Evolutionary conservation across 2,888 invertebrate species (phyloP).

Genomic region (Mimas tiliae): DNA sequence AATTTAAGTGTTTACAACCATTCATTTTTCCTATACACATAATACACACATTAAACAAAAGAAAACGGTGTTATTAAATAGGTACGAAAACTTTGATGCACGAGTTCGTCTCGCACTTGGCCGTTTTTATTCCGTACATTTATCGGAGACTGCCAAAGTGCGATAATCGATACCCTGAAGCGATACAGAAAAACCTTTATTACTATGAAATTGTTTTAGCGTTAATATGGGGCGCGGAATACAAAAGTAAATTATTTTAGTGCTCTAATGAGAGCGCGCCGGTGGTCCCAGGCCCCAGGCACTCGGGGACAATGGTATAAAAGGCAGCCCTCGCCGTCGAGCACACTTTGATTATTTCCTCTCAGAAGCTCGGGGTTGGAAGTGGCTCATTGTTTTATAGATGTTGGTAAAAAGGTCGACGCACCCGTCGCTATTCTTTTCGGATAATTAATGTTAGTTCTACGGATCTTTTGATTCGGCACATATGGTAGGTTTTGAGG

Average conservation of each 20-base stretch:
- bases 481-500: slow-evolving; percentile 10
- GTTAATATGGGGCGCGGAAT: slow-evolving; percentile 40
- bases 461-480: slow-evolving; percentile 15
- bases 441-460: slow-evolving; percentile 10
- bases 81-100: no score
- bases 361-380: slow-evolving; percentile 25
- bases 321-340: slow-evolving; percentile 20
- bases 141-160: neutral
- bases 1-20: neutral
- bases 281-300: slow-evolving; percentile 79
- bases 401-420: slow-evolving; percentile 23
- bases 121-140: neutral
- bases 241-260: slow-evolving; percentile 64
- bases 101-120: no score
- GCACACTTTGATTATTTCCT: slow-evolving; percentile 27
- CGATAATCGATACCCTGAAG: slow-evolving; percentile 19
- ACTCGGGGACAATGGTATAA: slow-evolving; percentile 44
- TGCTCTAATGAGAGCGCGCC: slow-evolving; percentile 37
- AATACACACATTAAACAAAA: no score
- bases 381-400: slow-evolving; percentile 27
- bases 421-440: slow-evolving; percentile 22
- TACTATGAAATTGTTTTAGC: slow-evolving; percentile 44
- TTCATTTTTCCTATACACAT: no score
- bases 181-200: slow-evolving; percentile 30
- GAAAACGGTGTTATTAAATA: no score